A percentile compares a stretch with the other conserved stretches of the same genome.
phyloP scores from a whole-genome alignment of 2,888 invertebrate species.

The Stenurella melanura region DNA sequence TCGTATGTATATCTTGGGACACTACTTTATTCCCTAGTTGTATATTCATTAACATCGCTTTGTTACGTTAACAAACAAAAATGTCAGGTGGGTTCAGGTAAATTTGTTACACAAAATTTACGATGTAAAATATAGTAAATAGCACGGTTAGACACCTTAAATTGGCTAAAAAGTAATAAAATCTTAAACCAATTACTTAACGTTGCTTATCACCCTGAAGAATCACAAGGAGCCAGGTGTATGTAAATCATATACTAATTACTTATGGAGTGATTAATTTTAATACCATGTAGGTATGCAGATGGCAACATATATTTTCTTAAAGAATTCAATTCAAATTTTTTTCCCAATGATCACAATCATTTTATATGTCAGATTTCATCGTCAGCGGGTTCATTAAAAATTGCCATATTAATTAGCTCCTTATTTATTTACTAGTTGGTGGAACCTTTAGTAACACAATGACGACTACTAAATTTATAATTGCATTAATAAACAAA shows the following conservation, averaged over 20 bases:
- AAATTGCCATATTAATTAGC: not conserved
- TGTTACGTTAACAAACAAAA: not conserved
- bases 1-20: too few species aligned
- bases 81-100: not conserved
- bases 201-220: not conserved
- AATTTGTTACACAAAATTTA: not conserved
- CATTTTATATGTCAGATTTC: not conserved
- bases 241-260: not conserved
- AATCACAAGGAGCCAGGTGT: not conserved
- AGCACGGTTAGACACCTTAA: not conserved
- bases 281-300: not conserved
- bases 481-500: too few species aligned
- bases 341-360: not conserved
- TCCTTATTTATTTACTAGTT: not conserved
- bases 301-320: not conserved
- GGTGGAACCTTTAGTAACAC: not conserved
- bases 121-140: not conserved
- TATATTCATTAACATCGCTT: not conserved
- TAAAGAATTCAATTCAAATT: not conserved
- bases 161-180: not conserved
- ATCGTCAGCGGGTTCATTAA: not conserved
- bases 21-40: not conserved
- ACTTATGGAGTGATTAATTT: not conserved
- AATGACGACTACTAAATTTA: too few species aligned
- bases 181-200: not conserved